These are phyloP conservation scores for Punctoribates punctum DNA, from an alignment of 2,888 invertebrate genomes.

Conservation along the genomic window DNA sequence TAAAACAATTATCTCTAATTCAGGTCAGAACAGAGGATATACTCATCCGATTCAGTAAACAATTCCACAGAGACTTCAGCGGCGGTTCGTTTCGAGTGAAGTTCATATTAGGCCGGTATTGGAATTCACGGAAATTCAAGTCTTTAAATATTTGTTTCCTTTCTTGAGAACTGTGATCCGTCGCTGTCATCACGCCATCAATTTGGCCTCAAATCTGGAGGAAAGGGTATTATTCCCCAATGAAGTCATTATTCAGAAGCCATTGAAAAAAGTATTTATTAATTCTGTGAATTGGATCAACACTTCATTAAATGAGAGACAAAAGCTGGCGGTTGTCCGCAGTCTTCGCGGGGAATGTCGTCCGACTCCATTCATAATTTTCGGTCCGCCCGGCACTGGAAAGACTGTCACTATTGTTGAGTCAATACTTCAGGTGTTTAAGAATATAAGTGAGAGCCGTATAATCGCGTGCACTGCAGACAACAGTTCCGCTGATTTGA, in stretches of 20 bases:
- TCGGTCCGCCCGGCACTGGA: constrained; percentile 57
- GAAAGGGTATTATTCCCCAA: constrained; percentile 45
- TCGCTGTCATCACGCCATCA: constrained; percentile 71
- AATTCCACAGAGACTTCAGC: constrained; percentile 70
- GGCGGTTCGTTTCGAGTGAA: constrained; percentile 72
- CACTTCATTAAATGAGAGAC: constrained; percentile 66
- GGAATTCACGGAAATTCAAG: neutral
- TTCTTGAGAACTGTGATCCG: constrained; percentile 58
- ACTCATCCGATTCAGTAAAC: constrained; percentile 68
- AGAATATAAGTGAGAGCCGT: constrained; percentile 51
- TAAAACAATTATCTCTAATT: constrained; percentile 24
- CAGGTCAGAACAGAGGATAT: constrained; percentile 63
- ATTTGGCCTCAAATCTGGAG: constrained; percentile 52
- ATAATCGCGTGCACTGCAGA: constrained; percentile 82
- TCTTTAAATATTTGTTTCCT: constrained; percentile 47
- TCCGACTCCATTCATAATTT: constrained; percentile 75
- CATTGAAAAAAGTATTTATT: constrained; percentile 39
- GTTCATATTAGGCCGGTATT: constrained; percentile 58
- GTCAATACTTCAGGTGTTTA: constrained; percentile 70
- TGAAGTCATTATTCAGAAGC: constrained; percentile 35
- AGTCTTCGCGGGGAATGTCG: constrained; percentile 73
- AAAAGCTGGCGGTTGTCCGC: constrained; percentile 73
- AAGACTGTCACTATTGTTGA: constrained; percentile 70
- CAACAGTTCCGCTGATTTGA: constrained; percentile 84
- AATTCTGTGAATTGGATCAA: constrained; percentile 65